Percentiles rank a stretch among this genome's conserved stretches.
Evolutionary conservation across 1,140 invertebrate genomes (phyloP).

Genomic region (Bathynomus jamesi): DNA sequence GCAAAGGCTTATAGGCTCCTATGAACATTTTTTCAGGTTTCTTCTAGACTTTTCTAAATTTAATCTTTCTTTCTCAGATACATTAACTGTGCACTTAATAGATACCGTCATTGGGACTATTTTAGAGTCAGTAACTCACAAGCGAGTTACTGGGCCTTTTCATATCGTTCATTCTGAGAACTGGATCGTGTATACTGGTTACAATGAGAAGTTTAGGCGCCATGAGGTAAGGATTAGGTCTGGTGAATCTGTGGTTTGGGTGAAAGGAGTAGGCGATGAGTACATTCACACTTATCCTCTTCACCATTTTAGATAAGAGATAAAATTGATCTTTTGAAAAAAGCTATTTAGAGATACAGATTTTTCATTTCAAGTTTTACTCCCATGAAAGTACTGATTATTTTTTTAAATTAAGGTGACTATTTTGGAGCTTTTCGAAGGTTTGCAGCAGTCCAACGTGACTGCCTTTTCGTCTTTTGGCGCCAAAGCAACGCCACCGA

Average conservation of each 20-base stretch:
- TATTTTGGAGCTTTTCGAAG: slow-evolving; percentile 86
- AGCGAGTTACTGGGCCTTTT: slow-evolving; percentile 60
- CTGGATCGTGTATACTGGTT: slow-evolving; percentile 91
- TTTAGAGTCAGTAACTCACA: slow-evolving; percentile 48
- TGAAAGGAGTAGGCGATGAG: too few relatives aligned
- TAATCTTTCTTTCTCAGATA: slow-evolving; percentile 47
- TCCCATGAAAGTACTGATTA: too few relatives aligned
- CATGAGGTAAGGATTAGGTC: slow-evolving; percentile 82
- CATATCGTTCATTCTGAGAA: slow-evolving; percentile 94
- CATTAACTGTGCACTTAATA: slow-evolving; percentile 72
- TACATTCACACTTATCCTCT: too few relatives aligned
- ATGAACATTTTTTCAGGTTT: too few relatives aligned
- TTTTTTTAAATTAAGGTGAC: slow-evolving; percentile 33
- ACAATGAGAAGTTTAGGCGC: slow-evolving; percentile 84
- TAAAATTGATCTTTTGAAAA: too few relatives aligned
- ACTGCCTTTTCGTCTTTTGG: slow-evolving; percentile 78
- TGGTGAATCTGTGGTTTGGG: too few relatives aligned
- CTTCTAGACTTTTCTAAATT: too few relatives aligned
- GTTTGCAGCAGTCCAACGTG: slow-evolving; percentile 73
- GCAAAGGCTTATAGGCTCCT: too few relatives aligned
- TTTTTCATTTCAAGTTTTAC: too few relatives aligned
- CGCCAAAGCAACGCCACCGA: slow-evolving; percentile 58
- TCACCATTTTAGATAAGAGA: too few relatives aligned
- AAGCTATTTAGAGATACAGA: too few relatives aligned
- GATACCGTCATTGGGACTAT: slow-evolving; percentile 77